phyloP scores from a whole-genome alignment of 2,888 invertebrate species.

The Tanytarsus gracilentus region DNA sequence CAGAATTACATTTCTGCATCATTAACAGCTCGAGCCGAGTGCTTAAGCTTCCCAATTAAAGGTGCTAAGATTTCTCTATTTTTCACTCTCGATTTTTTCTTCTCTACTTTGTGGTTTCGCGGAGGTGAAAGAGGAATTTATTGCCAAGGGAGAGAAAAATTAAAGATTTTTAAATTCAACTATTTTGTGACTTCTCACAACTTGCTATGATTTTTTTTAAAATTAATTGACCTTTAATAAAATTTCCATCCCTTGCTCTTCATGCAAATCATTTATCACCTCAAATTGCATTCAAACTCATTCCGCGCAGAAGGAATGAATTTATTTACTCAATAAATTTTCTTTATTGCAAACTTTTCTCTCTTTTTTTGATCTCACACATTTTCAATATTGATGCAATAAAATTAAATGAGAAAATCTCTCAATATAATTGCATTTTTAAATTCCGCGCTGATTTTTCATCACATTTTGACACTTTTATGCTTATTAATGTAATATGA shows the following conservation, averaged over 20 bases:
- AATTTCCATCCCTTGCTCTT: no score
- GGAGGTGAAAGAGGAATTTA: background rate
- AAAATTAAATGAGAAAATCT: background rate
- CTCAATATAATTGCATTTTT: conserved; percentile 1
- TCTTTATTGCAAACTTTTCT: no score
- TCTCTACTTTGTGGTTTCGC: background rate
- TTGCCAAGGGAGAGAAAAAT: background rate
- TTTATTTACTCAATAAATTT: no score
- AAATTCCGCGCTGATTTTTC: conserved; percentile 17
- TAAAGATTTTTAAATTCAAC: no score
- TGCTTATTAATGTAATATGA: conserved; percentile 18
- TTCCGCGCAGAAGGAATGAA: no score
- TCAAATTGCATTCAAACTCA: background rate
- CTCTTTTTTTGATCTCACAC: no score
- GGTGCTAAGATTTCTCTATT: conserved; percentile 24
- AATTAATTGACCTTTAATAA: no score
- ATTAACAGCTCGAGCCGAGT: conserved; percentile 21
- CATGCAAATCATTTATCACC: background rate
- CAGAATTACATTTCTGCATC: conserved; percentile 8
- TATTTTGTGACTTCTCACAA: no score
- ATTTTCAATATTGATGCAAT: conserved; percentile 1
- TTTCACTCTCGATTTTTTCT: conserved; percentile 5
- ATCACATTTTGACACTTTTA: conserved; percentile 20
- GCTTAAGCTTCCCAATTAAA: conserved; percentile 18
- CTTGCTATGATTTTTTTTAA: no score